Percentiles rank a stretch among this genome's conserved stretches.
Conservation (phyloP, 2,888 invertebrate genomes). For the Furcula furcula region DNA sequence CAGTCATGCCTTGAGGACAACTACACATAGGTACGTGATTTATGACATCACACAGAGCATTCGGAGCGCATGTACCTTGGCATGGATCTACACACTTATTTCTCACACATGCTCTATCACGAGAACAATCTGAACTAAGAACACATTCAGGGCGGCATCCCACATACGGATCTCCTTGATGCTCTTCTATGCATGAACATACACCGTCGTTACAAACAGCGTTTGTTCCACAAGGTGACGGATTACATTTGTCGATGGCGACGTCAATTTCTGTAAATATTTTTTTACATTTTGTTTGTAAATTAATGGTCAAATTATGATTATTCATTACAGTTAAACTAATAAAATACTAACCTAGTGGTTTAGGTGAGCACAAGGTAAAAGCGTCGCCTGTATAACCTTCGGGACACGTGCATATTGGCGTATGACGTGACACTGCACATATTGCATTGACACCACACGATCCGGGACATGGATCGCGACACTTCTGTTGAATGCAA, state of each 20-base stretch:
- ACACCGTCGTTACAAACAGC: slow-evolving; percentile 80
- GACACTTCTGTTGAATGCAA: slow-evolving; percentile 87
- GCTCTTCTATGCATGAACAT: slow-evolving; percentile 83
- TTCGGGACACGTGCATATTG: slow-evolving; percentile 87
- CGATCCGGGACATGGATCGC: slow-evolving; percentile 86
- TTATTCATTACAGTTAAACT: slow-evolving; percentile 17
- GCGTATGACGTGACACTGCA: slow-evolving; percentile 86
- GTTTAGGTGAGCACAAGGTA: slow-evolving; percentile 71
- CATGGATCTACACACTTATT: slow-evolving; percentile 88
- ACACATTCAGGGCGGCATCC: slow-evolving; percentile 88
- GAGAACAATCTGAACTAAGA: slow-evolving; percentile 84
- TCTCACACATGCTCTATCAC: slow-evolving; percentile 84
- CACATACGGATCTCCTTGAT: slow-evolving; percentile 85
- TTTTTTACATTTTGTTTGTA: slow-evolving; percentile 5
- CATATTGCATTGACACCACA: slow-evolving; percentile 85
- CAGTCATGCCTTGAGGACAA: slow-evolving; percentile 85
- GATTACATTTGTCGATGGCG: slow-evolving; percentile 75
- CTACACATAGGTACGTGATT: slow-evolving; percentile 88
- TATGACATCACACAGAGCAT: slow-evolving; percentile 86
- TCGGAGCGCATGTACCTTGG: slow-evolving; percentile 85
- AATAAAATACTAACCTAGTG: slow-evolving; percentile 48
- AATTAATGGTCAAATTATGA: slow-evolving; percentile 3
- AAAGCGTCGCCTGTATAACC: slow-evolving; percentile 87
- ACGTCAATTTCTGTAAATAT: slow-evolving; percentile 45
- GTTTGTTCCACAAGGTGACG: slow-evolving; percentile 85